Conservation (phyloP, 2,797 vertebrate genomes). For the Fundulus diaphanus region DNA sequence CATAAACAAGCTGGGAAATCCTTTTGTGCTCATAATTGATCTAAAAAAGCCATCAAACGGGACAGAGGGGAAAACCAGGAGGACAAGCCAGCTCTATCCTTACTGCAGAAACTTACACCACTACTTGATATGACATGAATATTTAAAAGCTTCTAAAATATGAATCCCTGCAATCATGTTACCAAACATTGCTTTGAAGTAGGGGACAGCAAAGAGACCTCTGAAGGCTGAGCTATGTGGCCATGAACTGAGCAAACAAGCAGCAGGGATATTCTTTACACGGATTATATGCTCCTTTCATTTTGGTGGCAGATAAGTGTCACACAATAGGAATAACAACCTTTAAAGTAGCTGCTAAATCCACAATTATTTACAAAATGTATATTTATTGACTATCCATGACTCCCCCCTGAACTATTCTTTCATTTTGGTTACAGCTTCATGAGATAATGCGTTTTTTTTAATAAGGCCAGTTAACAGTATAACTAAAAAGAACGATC, state of each 20-base stretch:
- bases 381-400: constrained; percentile 7
- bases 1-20: no score
- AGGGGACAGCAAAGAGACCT: constrained; percentile 27
- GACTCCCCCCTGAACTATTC: not conserved
- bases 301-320: constrained; percentile 21
- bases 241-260: constrained; percentile 42
- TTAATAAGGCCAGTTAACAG: not conserved
- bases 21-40: constrained; percentile 37
- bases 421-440: not conserved
- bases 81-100: constrained; percentile 10
- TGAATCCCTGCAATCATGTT: constrained; percentile 59
- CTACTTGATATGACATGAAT: constrained; percentile 55
- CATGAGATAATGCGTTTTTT: not conserved
- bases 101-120: constrained; percentile 37
- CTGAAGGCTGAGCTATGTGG: constrained; percentile 23
- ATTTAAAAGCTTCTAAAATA: constrained; percentile 72
- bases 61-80: constrained; percentile 21
- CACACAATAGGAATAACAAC: constrained; percentile 15
- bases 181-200: constrained; percentile 55
- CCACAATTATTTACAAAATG: constrained; percentile 16
- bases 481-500: not conserved
- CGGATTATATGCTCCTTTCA: constrained; percentile 7
- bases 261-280: constrained; percentile 20
- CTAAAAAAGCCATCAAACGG: constrained; percentile 59
- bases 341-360: constrained; percentile 25